Evolutionary conservation across 2,888 invertebrate species (phyloP).

Genomic region (Lasioglossum marginatum): DNA sequence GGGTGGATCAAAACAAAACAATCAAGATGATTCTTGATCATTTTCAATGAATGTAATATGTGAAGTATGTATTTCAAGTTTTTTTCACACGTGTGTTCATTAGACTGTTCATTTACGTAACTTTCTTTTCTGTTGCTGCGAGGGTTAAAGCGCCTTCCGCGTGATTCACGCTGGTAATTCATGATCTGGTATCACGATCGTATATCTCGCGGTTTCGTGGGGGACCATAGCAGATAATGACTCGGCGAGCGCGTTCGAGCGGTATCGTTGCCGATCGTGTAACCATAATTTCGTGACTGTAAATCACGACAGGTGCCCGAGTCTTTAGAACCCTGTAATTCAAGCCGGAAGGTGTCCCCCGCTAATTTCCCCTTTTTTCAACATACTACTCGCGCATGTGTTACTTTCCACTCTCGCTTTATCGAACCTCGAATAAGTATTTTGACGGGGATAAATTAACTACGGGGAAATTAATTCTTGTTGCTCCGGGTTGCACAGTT

Average conservation of each 20-base stretch:
- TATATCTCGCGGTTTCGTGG: slow-evolving; percentile 70
- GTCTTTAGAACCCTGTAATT: slow-evolving; percentile 72
- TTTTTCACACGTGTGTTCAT: not conserved
- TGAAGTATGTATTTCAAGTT: not conserved
- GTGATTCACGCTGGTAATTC: slow-evolving; percentile 38
- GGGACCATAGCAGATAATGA: slow-evolving; percentile 66
- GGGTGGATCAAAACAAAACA: not conserved
- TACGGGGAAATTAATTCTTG: not conserved
- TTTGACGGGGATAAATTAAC: not conserved
- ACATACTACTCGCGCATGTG: slow-evolving; percentile 52
- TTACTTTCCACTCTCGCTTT: not conserved
- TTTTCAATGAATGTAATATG: not conserved
- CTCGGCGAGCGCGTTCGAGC: slow-evolving; percentile 47
- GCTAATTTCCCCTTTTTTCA: slow-evolving; percentile 26
- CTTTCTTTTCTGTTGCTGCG: not conserved
- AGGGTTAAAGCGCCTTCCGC: slow-evolving; percentile 35
- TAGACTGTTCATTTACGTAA: not conserved
- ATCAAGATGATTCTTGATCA: not conserved
- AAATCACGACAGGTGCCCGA: slow-evolving; percentile 74
- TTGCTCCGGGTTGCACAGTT: not conserved
- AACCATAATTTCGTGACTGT: slow-evolving; percentile 74
- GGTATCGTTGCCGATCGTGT: slow-evolving; percentile 71
- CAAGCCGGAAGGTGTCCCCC: slow-evolving; percentile 63
- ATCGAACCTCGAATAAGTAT: not conserved
- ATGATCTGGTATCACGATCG: slow-evolving; percentile 64